Percentiles rank a stretch among this genome's conserved stretches.
phyloP scores from a whole-genome alignment of 2,113 vertebrate species.

The Chaetops frenatus region DNA sequence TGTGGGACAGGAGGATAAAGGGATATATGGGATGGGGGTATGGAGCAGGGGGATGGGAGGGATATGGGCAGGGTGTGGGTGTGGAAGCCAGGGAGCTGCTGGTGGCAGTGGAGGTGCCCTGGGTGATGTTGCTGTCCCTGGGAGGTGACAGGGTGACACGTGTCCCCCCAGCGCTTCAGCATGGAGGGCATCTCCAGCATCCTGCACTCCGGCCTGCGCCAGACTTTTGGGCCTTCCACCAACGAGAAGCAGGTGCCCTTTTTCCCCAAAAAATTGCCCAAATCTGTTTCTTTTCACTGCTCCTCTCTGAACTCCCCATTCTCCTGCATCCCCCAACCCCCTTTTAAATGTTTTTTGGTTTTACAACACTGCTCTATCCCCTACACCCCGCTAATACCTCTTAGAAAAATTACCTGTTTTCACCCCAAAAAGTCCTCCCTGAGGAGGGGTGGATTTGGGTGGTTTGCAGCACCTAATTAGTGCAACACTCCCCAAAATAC shows the following conservation, averaged over 20 bases:
- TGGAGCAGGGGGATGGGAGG: neutral
- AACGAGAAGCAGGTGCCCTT: constrained; percentile 87
- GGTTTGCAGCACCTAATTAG: neutral
- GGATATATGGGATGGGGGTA: too few species aligned
- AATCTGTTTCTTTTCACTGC: neutral
- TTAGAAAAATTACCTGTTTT: neutral
- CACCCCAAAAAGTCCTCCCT: neutral
- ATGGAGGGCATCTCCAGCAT: constrained; percentile 98
- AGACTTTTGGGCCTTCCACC: constrained; percentile 90
- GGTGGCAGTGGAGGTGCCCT: neutral
- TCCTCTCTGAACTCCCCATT: neutral
- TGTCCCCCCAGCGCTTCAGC: constrained; percentile 86
- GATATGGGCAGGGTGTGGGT: neutral
- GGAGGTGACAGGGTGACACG: neutral
- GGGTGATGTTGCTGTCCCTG: fast-evolving
- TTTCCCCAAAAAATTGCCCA: fast-evolving
- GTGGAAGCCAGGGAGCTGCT: too few species aligned
- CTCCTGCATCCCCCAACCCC: neutral
- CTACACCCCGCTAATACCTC: too few species aligned
- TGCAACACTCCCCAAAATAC: neutral
- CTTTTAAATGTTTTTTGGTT: neutral
- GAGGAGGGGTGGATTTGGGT: fast-evolving
- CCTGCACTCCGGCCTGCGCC: constrained; percentile 91
- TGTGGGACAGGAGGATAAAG: neutral
- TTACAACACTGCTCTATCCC: fast-evolving